Base-by-base conservation (phyloP, 2,888 invertebrate species). In the Abrostola triplasia region DNA sequence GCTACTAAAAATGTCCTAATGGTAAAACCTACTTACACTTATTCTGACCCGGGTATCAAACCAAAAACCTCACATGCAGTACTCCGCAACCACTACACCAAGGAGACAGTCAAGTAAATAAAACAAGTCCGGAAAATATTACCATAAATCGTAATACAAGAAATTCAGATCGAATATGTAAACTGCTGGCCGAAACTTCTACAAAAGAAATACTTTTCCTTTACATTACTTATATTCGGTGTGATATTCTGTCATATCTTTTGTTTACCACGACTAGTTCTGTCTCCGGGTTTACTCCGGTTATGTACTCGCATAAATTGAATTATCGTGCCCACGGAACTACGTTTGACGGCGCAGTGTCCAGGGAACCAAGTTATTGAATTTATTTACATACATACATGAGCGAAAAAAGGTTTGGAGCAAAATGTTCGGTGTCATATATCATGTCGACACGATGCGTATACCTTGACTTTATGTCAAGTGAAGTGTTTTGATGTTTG, bases 321-420 rank as follows among this genome's bases (percentile, higher is more conserved):
- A 87, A 88, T 89, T 88, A 89, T 87, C 81, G 81, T 73, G 65
- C 80, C 79, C 81, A 81, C 79, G 77, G 80, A 82, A 74, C 80
- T 66, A 76, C 81, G 84, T 82, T 83, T 85, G 87, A 84, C 87
- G 81, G 73, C 71, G 60, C 67, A 67, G 76, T 84, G 88, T 88
- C 87, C 86, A 84, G 80, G 79, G 85, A 80, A 67, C 79, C 56
- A 74, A 84, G 80, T 88, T 89, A 89, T 88, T 88, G 88, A 89
- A 88, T 89, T 86, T 88, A 89, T 89, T 88, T 88, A 88, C 88
- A 88, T 88, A 82, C 80, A 81, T 83, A 80, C 80, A 81, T 82
- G 78, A 73, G 64, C 73, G 74, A 70, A 74, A 79, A 84, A 85
- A 77, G 81, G 74, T 70, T 73, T 64, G 64, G 68, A 77, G 80